Percentiles rank a stretch among this genome's conserved stretches.
These are phyloP conservation scores for Hucho hucho DNA, from an alignment of 2,113 vertebrate species.

Conservation along the genomic window DNA sequence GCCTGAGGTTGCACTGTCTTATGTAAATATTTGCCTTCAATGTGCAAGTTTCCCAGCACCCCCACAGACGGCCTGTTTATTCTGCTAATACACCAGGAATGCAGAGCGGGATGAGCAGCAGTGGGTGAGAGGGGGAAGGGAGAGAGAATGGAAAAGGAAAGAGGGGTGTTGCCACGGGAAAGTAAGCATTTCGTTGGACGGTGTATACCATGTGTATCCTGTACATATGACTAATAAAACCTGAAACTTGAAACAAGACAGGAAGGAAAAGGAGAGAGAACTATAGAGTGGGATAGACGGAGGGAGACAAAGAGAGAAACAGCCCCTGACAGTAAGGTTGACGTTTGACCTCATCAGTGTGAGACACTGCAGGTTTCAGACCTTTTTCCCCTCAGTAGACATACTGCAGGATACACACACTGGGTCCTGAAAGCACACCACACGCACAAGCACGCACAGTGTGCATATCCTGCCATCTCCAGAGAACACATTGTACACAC, in stretches of 20 bases:
- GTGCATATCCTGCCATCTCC: not conserved
- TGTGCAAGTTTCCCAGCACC: slow-evolving; percentile 44
- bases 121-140: not conserved
- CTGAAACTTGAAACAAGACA: not conserved
- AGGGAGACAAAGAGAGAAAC: not conserved
- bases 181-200: slow-evolving; percentile 1
- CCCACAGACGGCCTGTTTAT: slow-evolving; percentile 41
- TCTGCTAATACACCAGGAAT: slow-evolving; percentile 39
- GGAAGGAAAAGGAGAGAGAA: not conserved
- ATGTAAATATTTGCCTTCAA: slow-evolving; percentile 53
- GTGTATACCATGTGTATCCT: too few species aligned
- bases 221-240: slow-evolving; percentile 13
- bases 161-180: not conserved
- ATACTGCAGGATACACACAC: not conserved
- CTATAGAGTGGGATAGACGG: not conserved
- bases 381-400: not conserved
- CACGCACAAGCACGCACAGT: too few species aligned
- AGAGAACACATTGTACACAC: not conserved
- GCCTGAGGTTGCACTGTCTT: slow-evolving; percentile 21
- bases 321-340: slow-evolving; percentile 30
- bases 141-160: slow-evolving; percentile 3
- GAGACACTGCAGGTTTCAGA: slow-evolving; percentile 9
- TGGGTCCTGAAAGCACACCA: not conserved
- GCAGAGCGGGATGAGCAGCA: not conserved
- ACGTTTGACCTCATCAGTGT: slow-evolving; percentile 19